A percentile compares a stretch with the other conserved stretches of the same genome.
Conservation (phyloP, 2,888 invertebrate species). For the Thysanoteuthis rhombus region DNA sequence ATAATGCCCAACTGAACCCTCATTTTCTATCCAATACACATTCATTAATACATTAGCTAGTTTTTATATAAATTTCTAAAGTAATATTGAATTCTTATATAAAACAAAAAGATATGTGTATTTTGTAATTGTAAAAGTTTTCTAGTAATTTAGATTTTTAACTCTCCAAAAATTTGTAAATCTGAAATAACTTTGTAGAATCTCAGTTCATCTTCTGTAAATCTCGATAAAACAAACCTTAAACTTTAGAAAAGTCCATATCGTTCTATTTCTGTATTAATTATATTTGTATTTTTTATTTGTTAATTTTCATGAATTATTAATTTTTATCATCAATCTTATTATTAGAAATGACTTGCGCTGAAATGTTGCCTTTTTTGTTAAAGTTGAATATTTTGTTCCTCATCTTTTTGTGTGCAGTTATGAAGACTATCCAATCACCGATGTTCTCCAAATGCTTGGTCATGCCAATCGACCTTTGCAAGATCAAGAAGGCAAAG, state of each 20-base stretch:
- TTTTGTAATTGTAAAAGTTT: no score
- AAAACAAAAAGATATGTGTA: no score
- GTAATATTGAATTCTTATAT: no score
- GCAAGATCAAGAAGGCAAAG: slow-evolving; percentile 88
- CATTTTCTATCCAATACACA: no score
- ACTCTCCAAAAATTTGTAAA: no score
- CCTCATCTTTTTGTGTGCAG: slow-evolving; percentile 38
- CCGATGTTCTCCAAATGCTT: slow-evolving; percentile 97
- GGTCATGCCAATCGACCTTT: slow-evolving; percentile 93
- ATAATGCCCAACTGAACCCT: no score
- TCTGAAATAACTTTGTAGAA: no score
- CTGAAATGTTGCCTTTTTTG: neutral
- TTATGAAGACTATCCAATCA: slow-evolving; percentile 96
- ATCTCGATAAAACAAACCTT: neutral
- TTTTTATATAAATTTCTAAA: no score
- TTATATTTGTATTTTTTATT: neutral
- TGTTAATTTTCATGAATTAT: neutral
- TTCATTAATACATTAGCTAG: no score
- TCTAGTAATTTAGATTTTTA: no score
- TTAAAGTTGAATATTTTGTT: neutral
- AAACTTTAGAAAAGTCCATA: neutral
- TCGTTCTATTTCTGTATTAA: neutral
- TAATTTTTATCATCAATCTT: no score
- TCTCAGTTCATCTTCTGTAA: neutral
- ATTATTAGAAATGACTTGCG: neutral